Evolutionary conservation across 2,888 invertebrate genomes (phyloP).

Genomic region (Lutraria lutraria): DNA sequence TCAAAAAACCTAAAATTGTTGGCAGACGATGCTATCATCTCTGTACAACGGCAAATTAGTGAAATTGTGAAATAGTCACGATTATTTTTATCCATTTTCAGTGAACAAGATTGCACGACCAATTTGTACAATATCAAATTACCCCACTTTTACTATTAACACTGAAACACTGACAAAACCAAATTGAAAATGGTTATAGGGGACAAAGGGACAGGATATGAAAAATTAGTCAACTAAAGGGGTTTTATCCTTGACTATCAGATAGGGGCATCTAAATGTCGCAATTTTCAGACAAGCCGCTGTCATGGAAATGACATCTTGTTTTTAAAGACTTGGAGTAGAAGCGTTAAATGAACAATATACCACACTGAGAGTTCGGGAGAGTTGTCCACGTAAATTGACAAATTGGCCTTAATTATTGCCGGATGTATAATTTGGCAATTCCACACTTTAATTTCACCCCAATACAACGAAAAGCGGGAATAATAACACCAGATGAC

Average conservation of each 20-base stretch:
- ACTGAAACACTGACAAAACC: constrained; percentile 34
- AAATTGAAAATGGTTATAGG: background rate
- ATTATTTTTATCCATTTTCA: constrained; percentile 34
- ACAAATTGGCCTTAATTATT: background rate
- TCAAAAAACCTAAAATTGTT: constrained; percentile 12
- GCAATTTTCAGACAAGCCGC: constrained; percentile 38
- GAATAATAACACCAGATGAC: background rate
- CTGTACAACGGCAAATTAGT: constrained; percentile 37
- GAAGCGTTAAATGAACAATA: background rate
- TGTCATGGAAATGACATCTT: background rate
- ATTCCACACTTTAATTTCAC: background rate
- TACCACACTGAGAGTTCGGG: background rate
- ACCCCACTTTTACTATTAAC: constrained; percentile 40
- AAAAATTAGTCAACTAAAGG: constrained; percentile 43
- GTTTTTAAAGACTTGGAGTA: background rate
- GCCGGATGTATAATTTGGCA: background rate
- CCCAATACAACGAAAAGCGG: background rate
- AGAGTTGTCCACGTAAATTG: background rate
- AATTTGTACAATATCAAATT: constrained; percentile 34
- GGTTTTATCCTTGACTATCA: constrained; percentile 37
- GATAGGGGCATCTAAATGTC: constrained; percentile 42
- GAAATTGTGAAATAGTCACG: constrained; percentile 37
- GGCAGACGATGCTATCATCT: constrained; percentile 45
- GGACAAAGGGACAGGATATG: constrained; percentile 45
- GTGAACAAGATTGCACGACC: constrained; percentile 2